phyloP scores from a whole-genome alignment of 2,113 vertebrate species.

The Caloenas nicobarica region DNA sequence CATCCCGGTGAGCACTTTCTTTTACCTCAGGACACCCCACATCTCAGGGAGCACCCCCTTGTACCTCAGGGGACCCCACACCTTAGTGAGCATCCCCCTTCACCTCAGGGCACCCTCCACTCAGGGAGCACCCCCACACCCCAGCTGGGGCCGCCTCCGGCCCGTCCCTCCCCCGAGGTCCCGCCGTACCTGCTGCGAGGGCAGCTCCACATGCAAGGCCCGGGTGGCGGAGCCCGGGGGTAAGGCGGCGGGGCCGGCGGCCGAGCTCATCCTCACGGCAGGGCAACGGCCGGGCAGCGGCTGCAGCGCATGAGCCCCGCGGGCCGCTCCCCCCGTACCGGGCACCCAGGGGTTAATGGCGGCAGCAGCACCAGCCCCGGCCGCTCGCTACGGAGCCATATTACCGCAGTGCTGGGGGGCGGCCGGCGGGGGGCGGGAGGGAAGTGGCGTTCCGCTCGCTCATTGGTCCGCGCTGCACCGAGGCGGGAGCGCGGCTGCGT shows the following conservation, averaged over 20 bases:
- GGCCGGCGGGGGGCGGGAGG: background rate
- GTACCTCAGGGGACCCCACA: too few species aligned
- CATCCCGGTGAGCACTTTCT: too few species aligned
- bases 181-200: constrained; percentile 90
- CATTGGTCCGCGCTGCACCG: background rate
- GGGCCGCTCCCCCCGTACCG: background rate
- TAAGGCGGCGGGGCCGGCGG: constrained; percentile 77
- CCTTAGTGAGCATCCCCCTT: background rate
- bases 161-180: background rate
- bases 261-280: constrained; percentile 83
- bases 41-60: too few species aligned
- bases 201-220: constrained; percentile 91
- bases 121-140: background rate
- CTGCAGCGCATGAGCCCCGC: constrained; percentile 40
- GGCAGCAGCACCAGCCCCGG: background rate
- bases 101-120: background rate
- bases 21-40: background rate
- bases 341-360: constrained; percentile 43
- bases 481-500: background rate
- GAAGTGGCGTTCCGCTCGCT: background rate
- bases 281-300: constrained; percentile 21
- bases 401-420: constrained; percentile 63
- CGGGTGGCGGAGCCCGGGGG: constrained; percentile 78
- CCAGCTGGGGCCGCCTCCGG: background rate
- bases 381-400: constrained; percentile 70